These are phyloP conservation scores for Pseudopipra pipra DNA, from an alignment of 2,113 vertebrate species.

Conservation along the genomic window DNA sequence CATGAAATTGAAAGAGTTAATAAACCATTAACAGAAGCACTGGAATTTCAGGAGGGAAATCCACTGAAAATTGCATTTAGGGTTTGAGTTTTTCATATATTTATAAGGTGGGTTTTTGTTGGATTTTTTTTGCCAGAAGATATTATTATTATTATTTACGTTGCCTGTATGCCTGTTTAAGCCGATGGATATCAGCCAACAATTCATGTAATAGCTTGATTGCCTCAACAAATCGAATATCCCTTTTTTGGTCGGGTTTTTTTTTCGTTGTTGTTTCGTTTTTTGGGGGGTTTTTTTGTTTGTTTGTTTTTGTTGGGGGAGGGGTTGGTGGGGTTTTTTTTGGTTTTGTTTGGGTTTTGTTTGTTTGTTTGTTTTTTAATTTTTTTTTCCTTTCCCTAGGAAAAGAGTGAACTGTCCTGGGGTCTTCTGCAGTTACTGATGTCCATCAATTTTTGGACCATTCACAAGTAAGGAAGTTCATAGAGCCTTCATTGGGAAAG, in stretches of 20 bases:
- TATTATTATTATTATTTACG: neutral
- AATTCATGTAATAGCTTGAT: neutral
- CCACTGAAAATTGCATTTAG: neutral
- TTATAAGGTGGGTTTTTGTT: rapidly evolving
- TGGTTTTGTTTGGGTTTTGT: neutral
- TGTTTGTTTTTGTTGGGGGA: no score
- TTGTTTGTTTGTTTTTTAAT: no score
- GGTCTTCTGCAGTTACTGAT: neutral
- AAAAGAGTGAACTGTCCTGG: neutral
- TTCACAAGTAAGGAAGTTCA: neutral
- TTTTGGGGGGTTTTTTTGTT: no score
- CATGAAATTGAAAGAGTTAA: neutral
- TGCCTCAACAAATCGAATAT: neutral
- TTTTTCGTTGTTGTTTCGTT: neutral
- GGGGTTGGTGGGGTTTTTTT: neutral
- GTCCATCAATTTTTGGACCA: neutral
- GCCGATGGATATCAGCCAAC: neutral
- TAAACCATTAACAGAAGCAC: neutral
- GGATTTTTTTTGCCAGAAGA: neutral
- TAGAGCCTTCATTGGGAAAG: neutral
- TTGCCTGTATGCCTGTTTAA: neutral
- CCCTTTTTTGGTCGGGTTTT: neutral
- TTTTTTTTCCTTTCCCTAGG: neutral
- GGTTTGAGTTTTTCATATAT: neutral
- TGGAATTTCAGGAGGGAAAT: neutral